phyloP scores from a whole-genome alignment of 1,140 invertebrate genomes.

The Onthophagus taurus region DNA sequence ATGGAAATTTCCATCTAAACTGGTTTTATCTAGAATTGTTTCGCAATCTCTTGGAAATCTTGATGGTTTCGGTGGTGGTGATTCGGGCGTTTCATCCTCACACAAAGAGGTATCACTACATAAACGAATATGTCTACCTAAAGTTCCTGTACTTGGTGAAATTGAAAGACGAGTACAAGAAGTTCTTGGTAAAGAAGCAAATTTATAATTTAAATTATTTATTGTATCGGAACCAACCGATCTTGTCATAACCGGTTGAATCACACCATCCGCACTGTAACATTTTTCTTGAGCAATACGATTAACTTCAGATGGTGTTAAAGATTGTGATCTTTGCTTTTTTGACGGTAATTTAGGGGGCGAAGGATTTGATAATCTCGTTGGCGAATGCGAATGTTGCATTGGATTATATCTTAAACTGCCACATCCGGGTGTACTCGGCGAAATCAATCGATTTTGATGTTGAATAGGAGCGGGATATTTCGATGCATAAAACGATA shows the following conservation, averaged over 20 bases:
- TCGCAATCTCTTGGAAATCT: conserved; percentile 45
- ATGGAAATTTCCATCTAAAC: conserved; percentile 22
- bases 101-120: conserved; percentile 44
- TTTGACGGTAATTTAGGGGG: conserved; percentile 54
- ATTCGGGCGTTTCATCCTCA: conserved; percentile 32
- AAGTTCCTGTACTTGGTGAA: conserved; percentile 30
- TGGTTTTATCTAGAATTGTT: conserved; percentile 20
- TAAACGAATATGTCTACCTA: conserved; percentile 37
- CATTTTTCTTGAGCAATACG: conserved; percentile 42
- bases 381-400: conserved; percentile 39
- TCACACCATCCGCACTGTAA: conserved; percentile 52
- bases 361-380: conserved; percentile 44
- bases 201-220: conserved; percentile 36
- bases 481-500: conserved; percentile 54
- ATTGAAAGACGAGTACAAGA: conserved; percentile 31
- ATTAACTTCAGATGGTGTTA: conserved; percentile 49
- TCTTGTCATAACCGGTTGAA: conserved; percentile 39
- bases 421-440: conserved; percentile 28
- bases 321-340: conserved; percentile 56
- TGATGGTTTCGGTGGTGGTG: conserved; percentile 64
- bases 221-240: conserved; percentile 32
- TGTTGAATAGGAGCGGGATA: conserved; percentile 36
- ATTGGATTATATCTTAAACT: conserved; percentile 11
- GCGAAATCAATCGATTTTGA: conserved; percentile 29
- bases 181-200: conserved; percentile 46